phyloP scores from a whole-genome alignment of 2,888 invertebrate species.

The Volucella bombylans region DNA sequence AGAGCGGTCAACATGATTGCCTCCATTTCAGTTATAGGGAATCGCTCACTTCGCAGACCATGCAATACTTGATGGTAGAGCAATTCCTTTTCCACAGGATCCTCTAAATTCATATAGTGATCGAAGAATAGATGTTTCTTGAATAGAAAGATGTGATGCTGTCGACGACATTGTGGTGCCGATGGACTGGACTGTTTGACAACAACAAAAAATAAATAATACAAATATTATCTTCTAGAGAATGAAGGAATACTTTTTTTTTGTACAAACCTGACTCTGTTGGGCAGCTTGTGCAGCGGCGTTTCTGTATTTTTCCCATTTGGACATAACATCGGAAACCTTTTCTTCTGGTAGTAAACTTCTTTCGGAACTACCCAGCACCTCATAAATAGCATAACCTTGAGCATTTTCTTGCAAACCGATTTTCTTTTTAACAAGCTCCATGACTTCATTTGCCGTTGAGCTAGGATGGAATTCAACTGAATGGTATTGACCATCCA shows the following conservation, averaged over 20 bases:
- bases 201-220: neutral
- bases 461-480: conserved; percentile 97
- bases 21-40: conserved; percentile 96
- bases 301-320: conserved; percentile 94
- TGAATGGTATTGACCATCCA: conserved; percentile 97
- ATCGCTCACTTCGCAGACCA: conserved; percentile 93
- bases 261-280: conserved; percentile 77
- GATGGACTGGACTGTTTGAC: conserved; percentile 79
- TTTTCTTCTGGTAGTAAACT: conserved; percentile 93
- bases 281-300: conserved; percentile 85
- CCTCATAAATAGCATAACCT: conserved; percentile 96
- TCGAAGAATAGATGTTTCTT: conserved; percentile 93
- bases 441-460: conserved; percentile 93
- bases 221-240: conserved; percentile 6
- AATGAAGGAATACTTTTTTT: neutral
- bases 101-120: conserved; percentile 89
- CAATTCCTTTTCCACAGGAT: conserved; percentile 96
- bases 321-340: conserved; percentile 96
- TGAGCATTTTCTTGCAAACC: conserved; percentile 84
- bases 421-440: conserved; percentile 93
- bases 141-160: conserved; percentile 88
- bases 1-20: conserved; percentile 97
- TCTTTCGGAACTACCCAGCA: conserved; percentile 92
- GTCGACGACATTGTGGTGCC: conserved; percentile 83
- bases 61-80: conserved; percentile 96